Evolutionary conservation across 2,888 invertebrate species (phyloP).

Genomic region (Asteroscopus sphinx): DNA sequence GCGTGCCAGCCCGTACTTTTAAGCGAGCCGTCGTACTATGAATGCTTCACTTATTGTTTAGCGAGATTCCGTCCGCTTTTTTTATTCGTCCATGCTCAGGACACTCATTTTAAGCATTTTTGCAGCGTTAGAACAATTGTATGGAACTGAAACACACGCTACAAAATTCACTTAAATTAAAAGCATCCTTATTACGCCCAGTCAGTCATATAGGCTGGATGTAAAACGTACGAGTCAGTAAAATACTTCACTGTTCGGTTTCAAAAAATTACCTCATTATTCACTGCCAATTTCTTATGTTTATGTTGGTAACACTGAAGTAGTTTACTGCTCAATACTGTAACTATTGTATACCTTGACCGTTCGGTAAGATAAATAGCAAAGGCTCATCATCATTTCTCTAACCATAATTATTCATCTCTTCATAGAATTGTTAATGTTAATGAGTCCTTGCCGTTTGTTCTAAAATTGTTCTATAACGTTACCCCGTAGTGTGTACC

Average conservation of each 20-base stretch:
- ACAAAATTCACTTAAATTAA: constrained; percentile 16
- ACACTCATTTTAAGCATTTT: constrained; percentile 17
- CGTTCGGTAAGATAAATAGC: constrained; percentile 21
- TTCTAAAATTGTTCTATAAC: constrained; percentile 31
- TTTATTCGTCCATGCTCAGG: no score
- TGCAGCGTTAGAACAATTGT: constrained; percentile 12
- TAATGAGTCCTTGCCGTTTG: constrained; percentile 48
- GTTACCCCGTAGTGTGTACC: constrained; percentile 45
- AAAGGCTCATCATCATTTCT: constrained; percentile 41
- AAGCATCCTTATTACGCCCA: constrained; percentile 8
- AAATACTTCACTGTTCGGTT: constrained; percentile 45
- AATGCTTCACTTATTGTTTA: no score
- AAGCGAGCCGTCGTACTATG: no score
- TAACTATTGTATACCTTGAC: constrained; percentile 28
- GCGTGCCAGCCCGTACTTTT: no score
- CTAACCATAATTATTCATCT: constrained; percentile 37
- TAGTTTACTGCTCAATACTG: constrained; percentile 49
- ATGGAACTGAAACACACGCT: constrained; percentile 7
- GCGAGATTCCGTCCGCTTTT: no score
- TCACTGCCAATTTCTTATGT: constrained; percentile 56
- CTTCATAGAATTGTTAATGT: constrained; percentile 35
- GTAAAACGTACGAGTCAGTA: constrained; percentile 35
- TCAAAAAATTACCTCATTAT: constrained; percentile 50
- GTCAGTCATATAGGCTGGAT: constrained; percentile 10
- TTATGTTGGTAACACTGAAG: constrained; percentile 43